Percentiles rank a stretch among this genome's conserved stretches.
Evolutionary conservation across 2,888 invertebrate species (phyloP).

Genomic region (Leptogaster cylindrica): DNA sequence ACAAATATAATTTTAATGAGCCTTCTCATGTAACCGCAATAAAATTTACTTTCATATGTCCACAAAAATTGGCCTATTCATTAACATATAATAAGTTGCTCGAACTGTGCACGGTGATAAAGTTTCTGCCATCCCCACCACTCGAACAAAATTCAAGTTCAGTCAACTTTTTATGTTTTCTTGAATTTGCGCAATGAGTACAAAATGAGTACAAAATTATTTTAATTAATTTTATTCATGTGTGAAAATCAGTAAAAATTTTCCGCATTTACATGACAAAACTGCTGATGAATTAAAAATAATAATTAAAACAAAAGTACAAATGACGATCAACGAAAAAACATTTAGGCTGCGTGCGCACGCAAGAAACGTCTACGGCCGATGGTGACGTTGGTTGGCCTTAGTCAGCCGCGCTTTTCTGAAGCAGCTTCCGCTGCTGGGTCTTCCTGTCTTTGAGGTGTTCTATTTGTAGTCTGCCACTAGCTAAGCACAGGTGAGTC

Average conservation of each 20-base stretch:
- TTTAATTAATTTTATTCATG: slow-evolving; percentile 30
- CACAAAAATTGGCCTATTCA: slow-evolving; percentile 12
- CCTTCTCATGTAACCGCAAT: no score
- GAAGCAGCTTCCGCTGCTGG: slow-evolving; percentile 11
- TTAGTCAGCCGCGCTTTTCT: slow-evolving; percentile 21
- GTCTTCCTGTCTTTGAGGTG: slow-evolving; percentile 5
- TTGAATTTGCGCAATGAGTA: slow-evolving; percentile 19
- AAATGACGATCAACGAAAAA: neutral
- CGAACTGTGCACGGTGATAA: no score
- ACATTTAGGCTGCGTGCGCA: neutral
- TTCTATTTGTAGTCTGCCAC: slow-evolving; percentile 1
- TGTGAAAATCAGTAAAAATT: no score
- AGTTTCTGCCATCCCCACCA: no score
- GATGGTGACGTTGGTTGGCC: neutral
- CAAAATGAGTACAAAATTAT: slow-evolving; percentile 23
- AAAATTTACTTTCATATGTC: slow-evolving; percentile 23
- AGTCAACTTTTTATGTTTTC: slow-evolving; percentile 37
- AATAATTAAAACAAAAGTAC: no score
- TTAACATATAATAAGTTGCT: no score
- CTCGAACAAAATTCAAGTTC: slow-evolving; percentile 25
- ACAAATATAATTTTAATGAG: no score
- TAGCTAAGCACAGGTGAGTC: neutral
- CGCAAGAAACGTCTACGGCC: neutral
- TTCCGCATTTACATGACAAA: no score
- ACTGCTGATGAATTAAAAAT: no score